phyloP scores from a whole-genome alignment of 2,797 vertebrate species.

The Poecilia picta region DNA sequence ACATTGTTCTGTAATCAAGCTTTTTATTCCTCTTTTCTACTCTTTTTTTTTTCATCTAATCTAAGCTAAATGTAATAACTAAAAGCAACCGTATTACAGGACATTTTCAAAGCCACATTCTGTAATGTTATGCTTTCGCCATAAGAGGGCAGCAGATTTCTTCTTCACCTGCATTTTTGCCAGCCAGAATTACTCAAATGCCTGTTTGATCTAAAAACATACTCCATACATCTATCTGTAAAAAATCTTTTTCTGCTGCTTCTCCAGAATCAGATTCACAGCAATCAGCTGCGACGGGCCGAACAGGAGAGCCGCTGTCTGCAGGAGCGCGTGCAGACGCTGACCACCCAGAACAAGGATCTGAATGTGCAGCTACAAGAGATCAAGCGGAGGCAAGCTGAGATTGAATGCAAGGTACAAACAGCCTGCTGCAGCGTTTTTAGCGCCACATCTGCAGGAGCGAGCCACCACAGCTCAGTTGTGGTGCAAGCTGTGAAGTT shows the following conservation, averaged over 20 bases:
- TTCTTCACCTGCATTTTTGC: not conserved
- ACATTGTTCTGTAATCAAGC: not conserved
- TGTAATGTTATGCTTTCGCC: conserved; percentile 46
- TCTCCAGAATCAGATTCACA: conserved; percentile 93
- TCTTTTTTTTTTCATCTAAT: not conserved
- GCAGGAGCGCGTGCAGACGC: conserved; percentile 85
- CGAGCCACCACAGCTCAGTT: conserved; percentile 2
- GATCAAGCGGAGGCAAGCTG: conserved; percentile 91
- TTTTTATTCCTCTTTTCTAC: not conserved
- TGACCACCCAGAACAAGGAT: conserved; percentile 91
- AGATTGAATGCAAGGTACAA: conserved; percentile 95
- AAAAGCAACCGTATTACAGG: not conserved
- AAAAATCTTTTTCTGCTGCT: not conserved
- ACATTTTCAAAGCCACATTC: not conserved
- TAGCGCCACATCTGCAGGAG: not conserved
- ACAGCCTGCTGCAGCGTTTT: not conserved
- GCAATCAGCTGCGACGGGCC: conserved; percentile 91
- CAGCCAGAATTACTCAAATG: not conserved
- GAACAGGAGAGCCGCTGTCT: conserved; percentile 86
- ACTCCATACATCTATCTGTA: not conserved
- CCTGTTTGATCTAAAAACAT: not conserved
- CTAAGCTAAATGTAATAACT: not conserved
- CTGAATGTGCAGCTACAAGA: conserved; percentile 88
- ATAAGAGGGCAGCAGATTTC: conserved; percentile 65
- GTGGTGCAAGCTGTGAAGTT: conserved; percentile 12